Conservation (phyloP, 2,888 invertebrate genomes). For the Protophormia terraenovae region DNA sequence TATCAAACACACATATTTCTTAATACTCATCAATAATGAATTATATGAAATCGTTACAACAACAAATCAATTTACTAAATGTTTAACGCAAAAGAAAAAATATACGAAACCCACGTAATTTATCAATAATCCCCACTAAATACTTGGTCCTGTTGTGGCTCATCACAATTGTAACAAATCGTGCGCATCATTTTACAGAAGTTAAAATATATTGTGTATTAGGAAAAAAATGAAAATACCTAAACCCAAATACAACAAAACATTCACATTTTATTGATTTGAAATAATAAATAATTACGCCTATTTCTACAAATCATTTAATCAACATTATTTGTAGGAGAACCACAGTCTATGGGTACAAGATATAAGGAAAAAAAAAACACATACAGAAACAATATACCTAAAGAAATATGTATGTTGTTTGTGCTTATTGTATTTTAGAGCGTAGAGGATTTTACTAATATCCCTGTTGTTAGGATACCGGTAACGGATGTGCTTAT, state of each 20-base stretch:
- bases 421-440: not conserved
- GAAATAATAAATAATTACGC: slow-evolving; percentile 76
- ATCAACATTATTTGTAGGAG: slow-evolving; percentile 45
- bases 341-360: not conserved
- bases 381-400: too few relatives aligned
- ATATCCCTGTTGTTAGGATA: slow-evolving; percentile 5
- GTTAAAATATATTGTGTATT: not conserved
- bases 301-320: slow-evolving; percentile 74
- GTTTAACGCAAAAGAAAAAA: slow-evolving; percentile 20
- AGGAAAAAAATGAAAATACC: not conserved
- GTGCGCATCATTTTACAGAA: slow-evolving; percentile 56
- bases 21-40: slow-evolving; percentile 53
- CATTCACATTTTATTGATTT: slow-evolving; percentile 65
- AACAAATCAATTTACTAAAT: slow-evolving; percentile 66
- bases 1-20: slow-evolving; percentile 37
- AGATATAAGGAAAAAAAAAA: not conserved
- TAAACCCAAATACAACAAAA: not conserved
- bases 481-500: not conserved
- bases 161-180: slow-evolving; percentile 66
- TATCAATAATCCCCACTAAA: slow-evolving; percentile 65
- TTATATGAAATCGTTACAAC: slow-evolving; percentile 13
- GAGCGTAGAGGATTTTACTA: not conserved
- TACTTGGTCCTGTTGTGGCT: slow-evolving; percentile 50
- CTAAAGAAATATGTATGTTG: not conserved
- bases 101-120: slow-evolving; percentile 53